Percentiles rank a stretch among this genome's conserved stretches.
Evolutionary conservation across 2,888 invertebrate genomes (phyloP).

Genomic region (Aleiodes alternator): DNA sequence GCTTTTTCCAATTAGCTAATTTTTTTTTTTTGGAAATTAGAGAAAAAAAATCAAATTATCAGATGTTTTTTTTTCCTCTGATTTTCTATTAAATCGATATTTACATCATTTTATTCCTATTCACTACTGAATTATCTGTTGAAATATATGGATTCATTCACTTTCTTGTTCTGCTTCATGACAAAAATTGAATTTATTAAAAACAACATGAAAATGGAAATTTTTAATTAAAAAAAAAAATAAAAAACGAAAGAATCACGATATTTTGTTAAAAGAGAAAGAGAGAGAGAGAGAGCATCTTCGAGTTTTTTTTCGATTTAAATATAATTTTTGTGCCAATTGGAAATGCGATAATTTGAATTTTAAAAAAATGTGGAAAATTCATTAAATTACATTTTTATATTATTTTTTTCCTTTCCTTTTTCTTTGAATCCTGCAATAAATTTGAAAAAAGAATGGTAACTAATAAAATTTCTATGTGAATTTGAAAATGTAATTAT

Average conservation of each 20-base stretch:
- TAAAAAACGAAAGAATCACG: constrained; percentile 58
- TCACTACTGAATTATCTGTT: neutral
- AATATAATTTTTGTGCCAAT: constrained; percentile 38
- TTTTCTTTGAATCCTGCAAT: constrained; percentile 14
- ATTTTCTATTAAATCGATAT: too few relatives aligned
- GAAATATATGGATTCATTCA: too few relatives aligned
- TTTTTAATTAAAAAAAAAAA: constrained; percentile 22
- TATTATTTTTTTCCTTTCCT: neutral
- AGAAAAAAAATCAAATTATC: too few relatives aligned
- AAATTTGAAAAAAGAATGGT: constrained; percentile 41
- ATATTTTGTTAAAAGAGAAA: constrained; percentile 49
- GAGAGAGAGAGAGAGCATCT: constrained; percentile 55
- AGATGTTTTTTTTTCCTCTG: too few relatives aligned
- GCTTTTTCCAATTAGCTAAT: too few relatives aligned
- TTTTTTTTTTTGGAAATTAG: too few relatives aligned
- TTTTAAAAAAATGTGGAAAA: constrained; percentile 16
- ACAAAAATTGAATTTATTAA: neutral
- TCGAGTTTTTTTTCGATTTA: constrained; percentile 43
- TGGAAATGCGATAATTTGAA: constrained; percentile 15
- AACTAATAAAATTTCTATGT: constrained; percentile 25
- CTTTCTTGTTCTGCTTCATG: neutral
- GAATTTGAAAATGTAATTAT: constrained; percentile 25
- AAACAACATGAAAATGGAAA: constrained; percentile 20
- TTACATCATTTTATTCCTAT: neutral
- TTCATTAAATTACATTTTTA: constrained; percentile 26